These are phyloP conservation scores for Microctenopoma lineatum DNA, from an alignment of 2,797 vertebrate genomes.

Conservation along the genomic window DNA sequence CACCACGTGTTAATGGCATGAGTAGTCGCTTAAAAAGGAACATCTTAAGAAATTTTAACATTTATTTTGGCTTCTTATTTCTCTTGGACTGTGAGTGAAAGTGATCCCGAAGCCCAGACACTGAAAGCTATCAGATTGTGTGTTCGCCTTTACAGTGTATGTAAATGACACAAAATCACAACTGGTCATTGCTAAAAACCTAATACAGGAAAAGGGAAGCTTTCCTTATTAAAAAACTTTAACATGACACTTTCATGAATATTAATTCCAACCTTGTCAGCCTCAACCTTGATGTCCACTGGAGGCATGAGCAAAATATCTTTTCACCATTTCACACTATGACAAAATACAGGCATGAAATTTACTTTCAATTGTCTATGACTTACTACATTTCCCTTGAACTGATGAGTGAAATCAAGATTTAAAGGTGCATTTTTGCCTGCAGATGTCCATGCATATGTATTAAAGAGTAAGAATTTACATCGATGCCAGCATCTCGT, in stretches of 20 bases:
- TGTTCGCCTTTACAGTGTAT: neutral
- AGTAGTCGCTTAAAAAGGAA: conserved; percentile 11
- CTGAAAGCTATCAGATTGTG: conserved; percentile 4
- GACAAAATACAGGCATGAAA: too few relatives aligned
- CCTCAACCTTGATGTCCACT: neutral
- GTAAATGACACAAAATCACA: neutral
- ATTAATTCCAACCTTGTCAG: neutral
- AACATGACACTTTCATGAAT: conserved; percentile 21
- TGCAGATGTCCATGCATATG: neutral
- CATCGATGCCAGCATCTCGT: neutral
- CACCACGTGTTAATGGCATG: conserved; percentile 11
- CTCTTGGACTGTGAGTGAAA: neutral
- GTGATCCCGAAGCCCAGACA: conserved; percentile 5
- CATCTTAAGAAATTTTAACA: neutral
- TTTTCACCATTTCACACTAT: too few relatives aligned
- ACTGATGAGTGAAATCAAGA: too few relatives aligned
- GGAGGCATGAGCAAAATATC: neutral
- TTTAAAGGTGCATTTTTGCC: too few relatives aligned
- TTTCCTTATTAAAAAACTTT: neutral
- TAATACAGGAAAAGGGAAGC: neutral
- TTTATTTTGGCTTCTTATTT: conserved; percentile 6
- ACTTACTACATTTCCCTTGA: too few relatives aligned
- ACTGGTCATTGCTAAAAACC: neutral
- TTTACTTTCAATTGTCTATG: too few relatives aligned
- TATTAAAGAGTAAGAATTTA: neutral